Conservation (phyloP, 2,888 invertebrate species). For the Megastigmus dorsalis region DNA sequence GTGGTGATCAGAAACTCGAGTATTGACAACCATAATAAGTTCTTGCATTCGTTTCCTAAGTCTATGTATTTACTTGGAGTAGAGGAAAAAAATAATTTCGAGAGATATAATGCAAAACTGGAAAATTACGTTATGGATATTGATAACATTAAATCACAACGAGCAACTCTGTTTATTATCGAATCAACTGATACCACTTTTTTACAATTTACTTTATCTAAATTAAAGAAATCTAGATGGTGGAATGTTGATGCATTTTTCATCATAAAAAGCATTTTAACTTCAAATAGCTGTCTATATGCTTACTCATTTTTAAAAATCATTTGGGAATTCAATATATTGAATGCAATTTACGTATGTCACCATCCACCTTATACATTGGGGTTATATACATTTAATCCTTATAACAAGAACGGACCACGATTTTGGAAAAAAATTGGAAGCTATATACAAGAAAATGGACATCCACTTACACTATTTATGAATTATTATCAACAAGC, state of each 20-base stretch:
- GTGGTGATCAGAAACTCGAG: conserved; percentile 1
- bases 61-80: conserved; percentile 4
- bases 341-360: conserved; percentile 9
- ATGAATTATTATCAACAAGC: not conserved
- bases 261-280: not conserved
- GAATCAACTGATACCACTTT: not conserved
- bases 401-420: not conserved
- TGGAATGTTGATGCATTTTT: conserved; percentile 27
- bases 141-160: not conserved
- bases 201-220: not conserved
- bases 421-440: not conserved
- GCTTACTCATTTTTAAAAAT: not conserved
- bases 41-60: not conserved
- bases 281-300: not conserved
- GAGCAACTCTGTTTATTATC: not conserved
- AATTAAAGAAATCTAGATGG: conserved; percentile 8
- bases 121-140: not conserved
- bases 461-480: not conserved
- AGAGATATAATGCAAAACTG: not conserved
- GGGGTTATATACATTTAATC: conserved; percentile 7
- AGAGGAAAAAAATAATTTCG: not conserved
- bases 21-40: not conserved
- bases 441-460: not conserved
- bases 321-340: conserved; percentile 10
- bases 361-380: not conserved